These are phyloP conservation scores for Pedicia rivosa DNA, from an alignment of 2,888 invertebrate genomes.

Conservation along the genomic window DNA sequence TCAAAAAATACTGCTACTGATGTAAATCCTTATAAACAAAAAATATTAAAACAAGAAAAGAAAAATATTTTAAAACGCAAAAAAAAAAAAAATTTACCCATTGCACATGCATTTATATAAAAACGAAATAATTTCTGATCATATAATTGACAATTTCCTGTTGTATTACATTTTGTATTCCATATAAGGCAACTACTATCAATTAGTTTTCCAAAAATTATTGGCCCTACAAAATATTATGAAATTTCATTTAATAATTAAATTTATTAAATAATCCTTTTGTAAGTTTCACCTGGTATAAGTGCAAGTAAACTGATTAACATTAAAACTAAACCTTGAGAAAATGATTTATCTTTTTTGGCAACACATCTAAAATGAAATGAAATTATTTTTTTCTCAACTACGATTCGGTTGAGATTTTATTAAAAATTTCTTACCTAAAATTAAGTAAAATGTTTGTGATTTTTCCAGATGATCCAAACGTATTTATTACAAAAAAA, in stretches of 20 bases:
- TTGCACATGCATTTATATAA: conserved; percentile 37
- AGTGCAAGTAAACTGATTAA: conserved; percentile 44
- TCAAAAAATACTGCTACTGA: conserved; percentile 42
- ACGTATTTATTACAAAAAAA: conserved; percentile 37
- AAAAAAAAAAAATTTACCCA: conserved; percentile 27
- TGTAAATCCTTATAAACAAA: conserved; percentile 35
- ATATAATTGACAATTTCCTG: conserved; percentile 51
- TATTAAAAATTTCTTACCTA: no score
- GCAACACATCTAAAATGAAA: conserved; percentile 47
- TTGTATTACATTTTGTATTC: conserved; percentile 43
- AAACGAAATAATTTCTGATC: conserved; percentile 41
- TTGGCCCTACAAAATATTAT: no score
- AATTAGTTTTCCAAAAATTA: conserved; percentile 44
- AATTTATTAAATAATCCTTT: no score
- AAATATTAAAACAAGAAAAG: conserved; percentile 12
- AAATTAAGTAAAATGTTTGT: conserved; percentile 41
- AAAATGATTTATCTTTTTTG: conserved; percentile 44
- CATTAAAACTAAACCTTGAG: conserved; percentile 44
- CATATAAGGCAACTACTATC: conserved; percentile 50
- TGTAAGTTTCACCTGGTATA: no score
- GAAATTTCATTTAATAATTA: no score
- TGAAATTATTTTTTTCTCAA: no score
- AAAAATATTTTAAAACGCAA: background rate
- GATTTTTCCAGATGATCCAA: conserved; percentile 47
- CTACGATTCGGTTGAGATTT: no score